Percentiles rank a stretch among this genome's conserved stretches.
These are phyloP conservation scores for Lysiphlebus fabarum DNA, from an alignment of 1,140 invertebrate species.

Conservation along the genomic window DNA sequence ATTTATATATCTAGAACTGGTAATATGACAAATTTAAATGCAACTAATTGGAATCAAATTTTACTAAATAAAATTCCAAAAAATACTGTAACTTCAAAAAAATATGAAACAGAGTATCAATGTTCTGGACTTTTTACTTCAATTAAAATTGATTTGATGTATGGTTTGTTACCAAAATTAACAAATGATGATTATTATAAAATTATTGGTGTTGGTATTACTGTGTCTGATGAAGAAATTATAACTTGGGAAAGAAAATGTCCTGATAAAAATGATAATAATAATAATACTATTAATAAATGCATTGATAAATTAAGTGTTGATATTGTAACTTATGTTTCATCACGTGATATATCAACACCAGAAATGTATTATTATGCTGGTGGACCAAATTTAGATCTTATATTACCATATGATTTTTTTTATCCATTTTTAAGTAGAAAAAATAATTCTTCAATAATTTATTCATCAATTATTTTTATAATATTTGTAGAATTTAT, in stretches of 20 bases:
- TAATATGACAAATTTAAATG: conserved; percentile 52
- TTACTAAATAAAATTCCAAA: conserved; percentile 44
- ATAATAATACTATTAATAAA: no score
- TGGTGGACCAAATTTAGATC: conserved; percentile 60
- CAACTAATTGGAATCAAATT: conserved; percentile 59
- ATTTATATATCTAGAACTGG: conserved; percentile 60
- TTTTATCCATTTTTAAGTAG: conserved; percentile 66
- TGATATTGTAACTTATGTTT: conserved; percentile 52
- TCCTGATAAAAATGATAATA: conserved; percentile 30
- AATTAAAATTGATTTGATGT: conserved; percentile 56
- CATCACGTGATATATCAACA: conserved; percentile 61
- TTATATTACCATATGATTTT: conserved; percentile 66
- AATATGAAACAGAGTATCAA: conserved; percentile 29
- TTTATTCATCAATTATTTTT: no score
- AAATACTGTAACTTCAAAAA: conserved; percentile 33
- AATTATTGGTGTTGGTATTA: conserved; percentile 44
- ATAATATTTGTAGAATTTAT: no score
- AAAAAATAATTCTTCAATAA: neutral
- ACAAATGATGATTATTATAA: conserved; percentile 44
- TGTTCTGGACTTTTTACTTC: conserved; percentile 53
- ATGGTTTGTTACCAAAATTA: conserved; percentile 42
- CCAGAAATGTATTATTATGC: conserved; percentile 57
- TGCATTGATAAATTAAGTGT: conserved; percentile 37
- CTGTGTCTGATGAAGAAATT: conserved; percentile 38
- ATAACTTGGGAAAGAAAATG: conserved; percentile 43